These are phyloP conservation scores for Drosophila neocordata DNA, from an alignment of 1,140 invertebrate genomes.

Conservation along the genomic window DNA sequence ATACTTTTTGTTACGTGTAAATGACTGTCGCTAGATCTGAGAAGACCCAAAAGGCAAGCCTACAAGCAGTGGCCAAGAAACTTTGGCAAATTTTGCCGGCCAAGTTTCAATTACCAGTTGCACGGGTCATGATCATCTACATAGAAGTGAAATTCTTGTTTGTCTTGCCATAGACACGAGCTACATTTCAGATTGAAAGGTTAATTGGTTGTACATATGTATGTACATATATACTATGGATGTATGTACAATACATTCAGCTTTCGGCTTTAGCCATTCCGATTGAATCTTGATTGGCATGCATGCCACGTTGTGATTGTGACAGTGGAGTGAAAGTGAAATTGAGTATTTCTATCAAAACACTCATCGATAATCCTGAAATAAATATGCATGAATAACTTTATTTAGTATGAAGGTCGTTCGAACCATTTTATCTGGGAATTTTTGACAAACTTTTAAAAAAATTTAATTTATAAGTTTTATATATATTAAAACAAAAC, in stretches of 20 bases:
- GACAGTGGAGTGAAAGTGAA: conserved; percentile 41
- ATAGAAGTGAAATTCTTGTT: conserved; percentile 23
- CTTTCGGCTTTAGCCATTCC: conserved; percentile 22
- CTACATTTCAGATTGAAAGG: conserved; percentile 15
- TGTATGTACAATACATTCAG: not conserved
- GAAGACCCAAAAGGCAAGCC: not conserved
- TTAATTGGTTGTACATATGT: conserved; percentile 24
- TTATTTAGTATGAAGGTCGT: too few species aligned
- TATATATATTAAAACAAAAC: too few species aligned
- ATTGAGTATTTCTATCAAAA: conserved; percentile 10
- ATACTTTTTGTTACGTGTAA: conserved; percentile 1
- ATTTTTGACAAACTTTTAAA: too few species aligned
- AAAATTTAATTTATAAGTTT: too few species aligned
- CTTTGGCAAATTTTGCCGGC: conserved; percentile 1
- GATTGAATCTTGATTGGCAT: conserved; percentile 47
- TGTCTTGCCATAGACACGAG: not conserved
- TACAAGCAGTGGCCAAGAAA: not conserved
- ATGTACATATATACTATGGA: not conserved
- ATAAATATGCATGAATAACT: not conserved
- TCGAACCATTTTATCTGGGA: too few species aligned
- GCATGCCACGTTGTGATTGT: conserved; percentile 31
- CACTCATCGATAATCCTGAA: conserved; percentile 4
- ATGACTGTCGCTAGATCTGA: not conserved
- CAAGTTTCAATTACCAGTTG: not conserved
- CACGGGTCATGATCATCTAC: conserved; percentile 29